Conservation (phyloP, 2,113 vertebrate genomes). For the Ophthalmolycus amberensis region DNA sequence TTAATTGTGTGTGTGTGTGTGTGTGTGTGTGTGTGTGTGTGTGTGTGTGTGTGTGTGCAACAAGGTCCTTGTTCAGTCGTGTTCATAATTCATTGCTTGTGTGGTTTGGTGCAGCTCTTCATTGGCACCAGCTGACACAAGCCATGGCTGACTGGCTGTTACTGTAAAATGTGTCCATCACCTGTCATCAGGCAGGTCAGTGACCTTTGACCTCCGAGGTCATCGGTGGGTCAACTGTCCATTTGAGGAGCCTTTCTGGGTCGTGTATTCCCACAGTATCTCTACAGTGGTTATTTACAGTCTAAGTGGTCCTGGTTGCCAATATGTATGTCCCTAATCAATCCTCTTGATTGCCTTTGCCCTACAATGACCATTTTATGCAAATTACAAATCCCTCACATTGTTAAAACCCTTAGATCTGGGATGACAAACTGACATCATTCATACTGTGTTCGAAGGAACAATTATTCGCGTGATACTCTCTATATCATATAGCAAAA, state of each 20-base stretch:
- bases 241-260: slow-evolving; percentile 15
- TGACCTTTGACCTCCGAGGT: slow-evolving; percentile 56
- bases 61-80: not conserved
- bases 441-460: too few species aligned
- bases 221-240: slow-evolving; percentile 43
- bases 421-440: not conserved
- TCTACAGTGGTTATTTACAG: slow-evolving; percentile 48
- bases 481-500: too few species aligned
- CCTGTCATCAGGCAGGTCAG: slow-evolving; percentile 29
- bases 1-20: slow-evolving; percentile 1
- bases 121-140: slow-evolving; percentile 29
- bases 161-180: slow-evolving; percentile 22
- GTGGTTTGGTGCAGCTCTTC: slow-evolving; percentile 4
- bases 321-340: not conserved
- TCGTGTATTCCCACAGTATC: slow-evolving; percentile 46
- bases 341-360: slow-evolving; percentile 19
- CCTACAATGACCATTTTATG: not conserved
- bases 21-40: too few species aligned
- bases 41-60: not conserved
- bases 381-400: not conserved
- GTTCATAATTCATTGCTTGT: not conserved
- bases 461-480: too few species aligned
- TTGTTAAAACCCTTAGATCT: not conserved
- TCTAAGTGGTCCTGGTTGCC: not conserved
- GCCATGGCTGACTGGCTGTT: slow-evolving; percentile 19